Evolutionary conservation across 1,140 invertebrate genomes (phyloP), one percentile per base, ranked within the genome.

Genomic region (Drosophila pandora): DNA sequence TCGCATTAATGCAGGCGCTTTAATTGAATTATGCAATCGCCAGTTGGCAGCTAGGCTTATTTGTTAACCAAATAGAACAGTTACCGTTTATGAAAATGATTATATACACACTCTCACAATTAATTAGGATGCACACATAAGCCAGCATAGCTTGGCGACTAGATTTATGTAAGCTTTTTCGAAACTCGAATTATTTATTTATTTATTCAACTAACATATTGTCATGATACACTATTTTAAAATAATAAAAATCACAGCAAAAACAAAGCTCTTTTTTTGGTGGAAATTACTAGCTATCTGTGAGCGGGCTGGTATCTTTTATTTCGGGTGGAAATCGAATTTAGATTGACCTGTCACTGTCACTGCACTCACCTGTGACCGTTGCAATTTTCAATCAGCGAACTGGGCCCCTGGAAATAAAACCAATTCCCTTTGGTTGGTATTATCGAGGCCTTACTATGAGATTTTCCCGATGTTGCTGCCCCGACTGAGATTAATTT

Each of bases 201-300:
- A 87, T 87, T 87, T 87, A 87, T 87, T 87, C 65, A 87, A 79
- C 82, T 82, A 88, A 88, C 83, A 87, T 83, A 87, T 87, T 87
- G 82, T 87, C 78, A 85, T 82, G 64, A 54, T 70, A 65, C 73
- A 68, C 73, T 65, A 75, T 64, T 76, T 22, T 49, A 87, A 56
- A 60, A 78, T 68, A 83, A 82, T 73, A 80, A 78, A 84, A 74
- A 77, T 77, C 45, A 63, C 60, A 17, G 37, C 61, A 75, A 85
- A 70, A 79, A 77, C 39, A 9, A 23, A 21, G 17, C 13, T 4
- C 39, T 41, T 17, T 41, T 39, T 13, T 8, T 1, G 6, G 4
- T 10, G 22, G 23, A 43, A 73, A 57, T 41, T 63, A 50, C 34
- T n/a, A 17, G 10, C 6, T 12, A 13, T 9, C 41, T 49, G 58